A percentile compares a stretch with the other conserved stretches of the same genome.
phyloP scores from a whole-genome alignment of 2,797 vertebrate species.

The Tarsius wallacei region DNA sequence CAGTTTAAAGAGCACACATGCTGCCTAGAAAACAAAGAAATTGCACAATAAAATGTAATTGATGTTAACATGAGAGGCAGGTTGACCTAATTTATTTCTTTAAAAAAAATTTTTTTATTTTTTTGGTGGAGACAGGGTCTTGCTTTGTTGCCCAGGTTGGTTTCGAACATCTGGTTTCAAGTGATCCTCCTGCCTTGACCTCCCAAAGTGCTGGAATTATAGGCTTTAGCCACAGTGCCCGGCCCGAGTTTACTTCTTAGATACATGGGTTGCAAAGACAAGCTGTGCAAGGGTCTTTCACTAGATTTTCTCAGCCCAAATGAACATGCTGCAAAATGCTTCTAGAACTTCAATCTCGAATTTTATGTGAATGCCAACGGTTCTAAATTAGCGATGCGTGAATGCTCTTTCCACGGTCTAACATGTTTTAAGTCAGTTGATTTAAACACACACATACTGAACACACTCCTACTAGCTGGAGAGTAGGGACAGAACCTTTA shows the following conservation, averaged over 20 bases:
- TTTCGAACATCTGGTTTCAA: no score
- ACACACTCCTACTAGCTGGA: neutral
- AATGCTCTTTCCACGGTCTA: neutral
- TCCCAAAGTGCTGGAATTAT: no score
- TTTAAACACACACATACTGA: neutral
- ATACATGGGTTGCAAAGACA: neutral
- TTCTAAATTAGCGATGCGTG: conserved; percentile 8
- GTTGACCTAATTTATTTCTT: conserved; percentile 46
- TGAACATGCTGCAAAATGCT: neutral
- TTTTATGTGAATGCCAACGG: neutral
- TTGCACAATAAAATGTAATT: neutral
- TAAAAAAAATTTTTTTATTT: no score
- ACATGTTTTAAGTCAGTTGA: neutral
- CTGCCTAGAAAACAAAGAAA: conserved; percentile 40
- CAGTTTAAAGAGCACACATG: neutral
- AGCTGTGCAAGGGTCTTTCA: neutral
- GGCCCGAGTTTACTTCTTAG: neutral
- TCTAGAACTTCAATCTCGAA: conserved; percentile 22
- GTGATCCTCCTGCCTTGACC: no score
- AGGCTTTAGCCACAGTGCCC: no score
- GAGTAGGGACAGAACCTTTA: neutral
- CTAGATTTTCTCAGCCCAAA: conserved; percentile 5
- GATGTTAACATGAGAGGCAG: neutral
- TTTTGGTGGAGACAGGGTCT: no score
- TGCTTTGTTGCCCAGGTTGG: no score